Conservation (phyloP, 1,140 invertebrate species). For the Maniola jurtina region DNA sequence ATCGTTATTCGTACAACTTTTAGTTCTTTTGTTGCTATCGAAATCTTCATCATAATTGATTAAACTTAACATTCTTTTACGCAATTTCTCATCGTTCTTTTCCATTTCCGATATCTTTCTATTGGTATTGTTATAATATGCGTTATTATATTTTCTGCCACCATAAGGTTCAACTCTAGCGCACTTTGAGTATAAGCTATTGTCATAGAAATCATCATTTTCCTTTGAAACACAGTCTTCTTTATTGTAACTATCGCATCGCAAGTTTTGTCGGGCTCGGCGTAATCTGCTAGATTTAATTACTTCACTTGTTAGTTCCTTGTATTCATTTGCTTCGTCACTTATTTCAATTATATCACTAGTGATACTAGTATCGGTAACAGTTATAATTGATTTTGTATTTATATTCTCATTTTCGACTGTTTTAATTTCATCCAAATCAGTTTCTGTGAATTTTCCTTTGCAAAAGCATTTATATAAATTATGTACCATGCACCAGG, state of each 20-base stretch:
- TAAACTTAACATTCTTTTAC: constrained; percentile 42
- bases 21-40: not conserved
- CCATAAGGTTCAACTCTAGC: constrained; percentile 43
- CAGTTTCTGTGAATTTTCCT: constrained; percentile 53
- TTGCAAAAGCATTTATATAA: constrained; percentile 74
- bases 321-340: not conserved
- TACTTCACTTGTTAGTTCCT: not conserved
- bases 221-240: not conserved
- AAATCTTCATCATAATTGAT: constrained; percentile 25
- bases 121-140: constrained; percentile 51
- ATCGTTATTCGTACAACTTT: constrained; percentile 13
- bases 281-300: not conserved
- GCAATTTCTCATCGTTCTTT: constrained; percentile 52
- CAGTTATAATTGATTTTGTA: not conserved
- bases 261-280: not conserved
- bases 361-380: too few relatives aligned
- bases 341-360: not conserved
- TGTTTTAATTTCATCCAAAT: constrained; percentile 12
- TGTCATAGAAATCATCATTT: not conserved
- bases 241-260: not conserved
- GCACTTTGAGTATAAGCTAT: constrained; percentile 22
- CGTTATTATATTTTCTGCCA: constrained; percentile 50
- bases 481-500: constrained; percentile 70
- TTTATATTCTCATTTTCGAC: constrained; percentile 1
- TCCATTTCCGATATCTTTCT: constrained; percentile 61